Evolutionary conservation across 2,113 vertebrate genomes (phyloP), one percentile per base, ranked within the genome.

Genomic region (Helogale parvula): DNA sequence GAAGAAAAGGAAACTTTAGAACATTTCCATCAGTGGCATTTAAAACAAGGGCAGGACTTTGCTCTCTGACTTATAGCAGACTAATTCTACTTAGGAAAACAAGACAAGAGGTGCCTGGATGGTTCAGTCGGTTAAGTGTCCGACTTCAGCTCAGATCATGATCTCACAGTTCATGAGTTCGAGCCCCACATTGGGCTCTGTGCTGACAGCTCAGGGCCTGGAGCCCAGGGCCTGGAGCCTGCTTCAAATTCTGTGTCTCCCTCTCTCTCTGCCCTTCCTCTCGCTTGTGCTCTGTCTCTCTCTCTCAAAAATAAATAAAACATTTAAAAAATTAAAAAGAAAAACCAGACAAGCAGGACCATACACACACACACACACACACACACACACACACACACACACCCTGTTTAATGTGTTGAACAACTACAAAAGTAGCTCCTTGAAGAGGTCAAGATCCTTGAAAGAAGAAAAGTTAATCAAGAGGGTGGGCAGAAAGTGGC

Each of bases 401-500:
- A n/a, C 0, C 41, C 41, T 76, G 31, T 33, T 88, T 83, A 57
- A 54, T 7, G 14, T 74, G 19, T 29, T 60, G 11, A 90, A 94
- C 57, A 92, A 76, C 35, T 52, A 66, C 2, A 0, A 45, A 96
- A 66, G 23, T 38, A 50, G 57, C 38, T 66, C 74, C 14, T 57
- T 74, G 17, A 79, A 54, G 4, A 21, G 8, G 25, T 82, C 77
- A 92, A 92, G 45, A 87, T 52, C 38, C 94, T 52, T 41, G 17
- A 95, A 57, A 91, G 45, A 57, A 91, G 45, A n/a, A 91, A 88
- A 80, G 35, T 19, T n/a, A 84, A 83, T 38, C 54, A 54, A 92
- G 54, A 66, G 16, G 17, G 27, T 66, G 41, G 50, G 25, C 14
- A 77, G 86, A 76, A 94, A 94, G 45, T 14, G 33, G 47, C 38